Base-by-base conservation (phyloP, 2,113 vertebrate species). In the Pao palembangensis region DNA sequence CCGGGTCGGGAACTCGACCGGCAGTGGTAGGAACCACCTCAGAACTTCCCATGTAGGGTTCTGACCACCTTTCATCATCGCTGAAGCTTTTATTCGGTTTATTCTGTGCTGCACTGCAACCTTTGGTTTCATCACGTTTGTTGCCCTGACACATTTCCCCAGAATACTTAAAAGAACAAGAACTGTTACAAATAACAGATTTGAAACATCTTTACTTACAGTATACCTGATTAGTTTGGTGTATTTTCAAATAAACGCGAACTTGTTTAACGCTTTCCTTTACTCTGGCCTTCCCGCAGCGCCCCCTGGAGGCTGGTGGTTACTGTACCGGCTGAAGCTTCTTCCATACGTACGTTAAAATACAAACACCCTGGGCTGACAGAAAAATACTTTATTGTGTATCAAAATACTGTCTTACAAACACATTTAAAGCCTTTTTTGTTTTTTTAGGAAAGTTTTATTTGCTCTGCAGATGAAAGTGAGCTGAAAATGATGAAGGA, bases 301-400 rank as follows among this genome's bases (percentile, higher is more conserved):
- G 51, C 1, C 61, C 79, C 47, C 79, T 75, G 55, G 23, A 69
- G 75, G 64, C 3, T 4, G 6, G 8, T 38, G 34, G 34, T 38
- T 12, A 38, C 11, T 8, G 34, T 3, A 38, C 28, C 28, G 28
- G 28, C 12, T 49, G 47, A n/a, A 2, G 23, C 7, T 50, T 1
- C 17, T 3, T 5, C 5, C 12, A n/a, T 46, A n/a, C 3, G 53
- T 0, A 10, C 13, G 18, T 4, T 11, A 54, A 52, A 25, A 53
- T 44, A 71, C 1, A 68, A 68, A 61, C 71, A 20, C 16, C 58
- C 44, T 53, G 20, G 28, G 68, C 66, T 81, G 86, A 84, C 85
- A 89, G 81, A 88, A 88, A 88, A 91, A 88, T 84, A 90, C 75
- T 92, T 92, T 92, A 92, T 91, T 92, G 89, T 86, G 80, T 90